Evolutionary conservation across 2,888 invertebrate genomes (phyloP), one percentile per base, ranked within the genome.

Genomic region (Cataglyphis livida): DNA sequence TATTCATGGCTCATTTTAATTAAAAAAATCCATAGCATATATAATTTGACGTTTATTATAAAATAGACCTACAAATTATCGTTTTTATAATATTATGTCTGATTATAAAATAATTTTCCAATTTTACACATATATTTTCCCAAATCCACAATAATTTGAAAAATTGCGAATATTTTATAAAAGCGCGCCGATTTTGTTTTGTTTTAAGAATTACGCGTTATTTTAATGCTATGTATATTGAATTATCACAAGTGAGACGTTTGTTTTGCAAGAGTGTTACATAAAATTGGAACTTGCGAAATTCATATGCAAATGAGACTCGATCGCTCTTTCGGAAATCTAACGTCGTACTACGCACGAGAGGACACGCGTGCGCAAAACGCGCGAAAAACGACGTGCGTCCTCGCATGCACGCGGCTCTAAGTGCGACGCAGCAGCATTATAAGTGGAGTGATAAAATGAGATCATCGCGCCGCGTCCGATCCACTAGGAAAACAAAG

Each of bases 381-480:
- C 25, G 51, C 35, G 57, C n/a, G 44, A 18, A 25, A 64, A 82
- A 78, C 83, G 84, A 82, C 83, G 66, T 81, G 82, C 74, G 84
- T 83, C 85, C 81, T 81, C 54, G 76, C 41, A 76, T 79, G 75
- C 78, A 74, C 44, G 81, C 83, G 86, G 86, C 86, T 66, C 74
- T 70, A 35, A 51, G 79, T 81, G 59, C 85, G 85, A 84, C 86
- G 85, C 82, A 87, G 86, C 84, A 66, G 78, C 75, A 86, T 89
- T 84, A 87, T 90, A 91, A 93, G 92, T 91, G 90, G 91, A 91
- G 89, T 91, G 92, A 93, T 92, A 93, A 93, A 93, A 92, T 92
- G 93, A 93, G 92, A 93, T 93, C 93, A 93, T 93, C 92, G 90
- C 91, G 3, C 7, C n/a, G 38, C 25, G 35, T 51, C 25, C 54